These are phyloP conservation scores for Lutjanus campechanus DNA, from an alignment of 2,797 vertebrate genomes.

Conservation along the genomic window DNA sequence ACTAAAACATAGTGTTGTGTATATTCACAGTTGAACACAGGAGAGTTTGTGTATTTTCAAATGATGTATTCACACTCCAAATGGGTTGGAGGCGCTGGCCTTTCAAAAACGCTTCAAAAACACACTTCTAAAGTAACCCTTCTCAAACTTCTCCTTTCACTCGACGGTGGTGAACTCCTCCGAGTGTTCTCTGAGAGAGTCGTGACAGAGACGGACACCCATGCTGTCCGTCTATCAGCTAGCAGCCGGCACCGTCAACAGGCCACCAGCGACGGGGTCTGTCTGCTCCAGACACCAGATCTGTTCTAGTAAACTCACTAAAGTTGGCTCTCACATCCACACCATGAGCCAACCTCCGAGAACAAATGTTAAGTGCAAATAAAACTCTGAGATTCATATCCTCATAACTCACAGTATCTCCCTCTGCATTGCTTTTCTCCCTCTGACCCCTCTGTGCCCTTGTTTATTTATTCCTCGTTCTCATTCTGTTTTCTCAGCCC, in stretches of 20 bases:
- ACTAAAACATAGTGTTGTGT: slow-evolving; percentile 1
- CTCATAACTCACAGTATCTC: slow-evolving; percentile 39
- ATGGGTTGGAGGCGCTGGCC: slow-evolving; percentile 7
- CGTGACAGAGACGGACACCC: slow-evolving; percentile 59
- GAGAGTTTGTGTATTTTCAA: slow-evolving; percentile 29
- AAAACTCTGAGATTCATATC: slow-evolving; percentile 55
- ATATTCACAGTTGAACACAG: slow-evolving; percentile 12
- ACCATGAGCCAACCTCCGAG: slow-evolving; percentile 48
- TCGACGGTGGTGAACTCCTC: background rate
- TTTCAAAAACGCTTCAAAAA: slow-evolving; percentile 1
- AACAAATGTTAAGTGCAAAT: slow-evolving; percentile 70
- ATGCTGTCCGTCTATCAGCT: slow-evolving; percentile 69
- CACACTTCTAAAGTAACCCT: slow-evolving; percentile 37
- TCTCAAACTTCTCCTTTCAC: slow-evolving; percentile 32
- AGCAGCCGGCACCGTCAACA: slow-evolving; percentile 68
- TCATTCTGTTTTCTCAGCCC: slow-evolving; percentile 59
- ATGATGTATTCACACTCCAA: slow-evolving; percentile 28
- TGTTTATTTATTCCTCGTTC: slow-evolving; percentile 64
- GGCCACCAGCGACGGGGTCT: slow-evolving; percentile 50
- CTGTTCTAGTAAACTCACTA: slow-evolving; percentile 68
- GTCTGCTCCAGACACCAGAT: slow-evolving; percentile 69
- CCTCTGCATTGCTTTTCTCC: slow-evolving; percentile 14
- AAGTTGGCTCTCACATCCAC: slow-evolving; percentile 60
- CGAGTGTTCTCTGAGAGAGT: slow-evolving; percentile 41
- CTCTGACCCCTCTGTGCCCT: slow-evolving; percentile 55